Base-by-base conservation (phyloP, 2,888 invertebrate species). In the Hoplodrina ambigua region DNA sequence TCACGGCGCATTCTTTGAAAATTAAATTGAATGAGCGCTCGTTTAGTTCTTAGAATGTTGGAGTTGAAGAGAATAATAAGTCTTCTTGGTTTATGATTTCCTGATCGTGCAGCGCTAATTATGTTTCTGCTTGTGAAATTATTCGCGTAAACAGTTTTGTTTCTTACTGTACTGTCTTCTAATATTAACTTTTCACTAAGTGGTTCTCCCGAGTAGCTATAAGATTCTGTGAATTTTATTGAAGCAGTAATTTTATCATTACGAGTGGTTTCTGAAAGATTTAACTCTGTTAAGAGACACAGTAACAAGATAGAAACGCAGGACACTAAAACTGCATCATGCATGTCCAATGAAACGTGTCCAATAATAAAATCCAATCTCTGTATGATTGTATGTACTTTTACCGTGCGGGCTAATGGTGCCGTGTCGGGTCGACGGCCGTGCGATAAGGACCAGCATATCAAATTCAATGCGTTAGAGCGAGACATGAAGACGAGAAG, bases 391-490 rank as follows among this genome's bases (percentile, higher is more conserved):
- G 87, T 86, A 86, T 86, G 87, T 88, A 87, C 89, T 86, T 88
- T 86, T 86, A 87, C 84, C 86, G 86, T 80, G 86, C 84, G 83
- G 85, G 81, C 85, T 88, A 89, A 88, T 88, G 87, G 86, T 87
- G 82, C 85, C 71, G 69, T 71, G 83, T 83, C 88, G 90, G 93
- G 93, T 93, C 93, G 93, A 91, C 92, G 93, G 80, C 93, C 93
- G 91, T 85, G 87, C 78, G 86, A 92, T 69, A 58, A 84, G 75
- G 89, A 92, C 68, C 50, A 41, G 30, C 0, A 80, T 82, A 84
- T 19, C 33, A 60, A 72, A 63, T 10, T 3, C 25, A n/a, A 41
- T 41, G 64, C 3, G 84, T 64, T 25, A 73, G 85, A 88, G 68
- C 63, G 88, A 81, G 89, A 87, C 49, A 73, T 62, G 64, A 30